Conservation (phyloP, 2,113 vertebrate genomes). For the Oxyura jamaicensis region DNA sequence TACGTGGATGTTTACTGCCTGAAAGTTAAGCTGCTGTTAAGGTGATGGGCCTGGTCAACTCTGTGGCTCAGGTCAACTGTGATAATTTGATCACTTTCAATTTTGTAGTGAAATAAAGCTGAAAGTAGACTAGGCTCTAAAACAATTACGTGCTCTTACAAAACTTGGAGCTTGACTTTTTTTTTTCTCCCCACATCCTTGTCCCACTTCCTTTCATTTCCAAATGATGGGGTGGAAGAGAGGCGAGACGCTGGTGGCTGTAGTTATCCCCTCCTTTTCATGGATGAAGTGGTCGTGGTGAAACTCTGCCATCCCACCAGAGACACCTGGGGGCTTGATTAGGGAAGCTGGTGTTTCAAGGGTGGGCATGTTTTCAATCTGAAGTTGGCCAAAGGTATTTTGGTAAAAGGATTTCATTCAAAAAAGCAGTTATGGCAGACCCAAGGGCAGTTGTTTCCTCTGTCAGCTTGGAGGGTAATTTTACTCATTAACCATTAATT, state of each 20-base stretch:
- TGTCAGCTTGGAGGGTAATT: background rate
- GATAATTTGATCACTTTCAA: background rate
- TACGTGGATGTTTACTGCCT: background rate
- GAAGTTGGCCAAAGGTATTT: background rate
- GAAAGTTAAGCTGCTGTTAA: background rate
- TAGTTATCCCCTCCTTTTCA: background rate
- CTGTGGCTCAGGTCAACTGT: background rate
- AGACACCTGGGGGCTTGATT: accelerated
- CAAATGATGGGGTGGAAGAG: background rate
- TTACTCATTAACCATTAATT: background rate
- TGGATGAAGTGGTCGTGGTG: background rate
- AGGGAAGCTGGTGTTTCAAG: background rate
- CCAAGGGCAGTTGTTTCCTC: background rate
- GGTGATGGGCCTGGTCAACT: background rate
- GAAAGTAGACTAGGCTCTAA: background rate
- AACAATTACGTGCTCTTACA: accelerated
- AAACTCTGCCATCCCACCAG: background rate
- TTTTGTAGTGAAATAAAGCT: background rate
- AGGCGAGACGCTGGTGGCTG: background rate
- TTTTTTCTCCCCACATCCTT: background rate
- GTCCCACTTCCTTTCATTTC: background rate
- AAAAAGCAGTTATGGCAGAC: background rate
- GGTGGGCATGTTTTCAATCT: background rate
- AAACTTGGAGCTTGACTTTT: background rate
- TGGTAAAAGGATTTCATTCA: background rate